A percentile compares a stretch with the other conserved stretches of the same genome.
Conservation (phyloP, 2,888 invertebrate species). For the Sesia bembeciformis region DNA sequence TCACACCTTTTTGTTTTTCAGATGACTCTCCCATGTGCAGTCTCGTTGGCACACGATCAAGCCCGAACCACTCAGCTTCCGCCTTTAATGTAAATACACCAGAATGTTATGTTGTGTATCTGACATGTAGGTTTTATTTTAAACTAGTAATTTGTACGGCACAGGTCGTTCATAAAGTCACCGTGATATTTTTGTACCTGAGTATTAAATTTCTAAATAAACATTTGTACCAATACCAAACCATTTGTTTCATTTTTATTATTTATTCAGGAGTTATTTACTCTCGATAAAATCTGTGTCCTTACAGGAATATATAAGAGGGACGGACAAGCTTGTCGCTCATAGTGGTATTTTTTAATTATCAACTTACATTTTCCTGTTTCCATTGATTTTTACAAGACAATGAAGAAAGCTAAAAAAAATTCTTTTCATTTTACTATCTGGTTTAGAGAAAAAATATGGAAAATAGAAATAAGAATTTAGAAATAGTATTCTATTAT, state of each 20-base stretch:
- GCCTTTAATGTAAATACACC: conserved; percentile 70
- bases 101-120: conserved; percentile 38
- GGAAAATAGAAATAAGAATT: too few species aligned
- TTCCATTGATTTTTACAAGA: too few species aligned
- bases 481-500: too few species aligned
- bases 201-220: conserved; percentile 7
- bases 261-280: conserved; percentile 7
- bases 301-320: too few species aligned
- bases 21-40: conserved; percentile 72
- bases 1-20: conserved; percentile 72
- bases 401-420: too few species aligned
- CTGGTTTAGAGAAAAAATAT: too few species aligned
- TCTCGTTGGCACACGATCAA: conserved; percentile 79
- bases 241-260: not conserved
- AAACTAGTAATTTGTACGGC: conserved; percentile 5
- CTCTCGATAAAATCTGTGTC: too few species aligned
- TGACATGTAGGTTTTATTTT: conserved; percentile 27
- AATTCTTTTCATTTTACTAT: too few species aligned
- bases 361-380: too few species aligned
- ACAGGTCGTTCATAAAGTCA: not conserved
- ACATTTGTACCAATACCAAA: not conserved
- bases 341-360: too few species aligned
- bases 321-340: too few species aligned
- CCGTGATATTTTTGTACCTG: conserved; percentile 34
- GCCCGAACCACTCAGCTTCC: conserved; percentile 76